These are phyloP conservation scores for Oreochromis mossambicus DNA, from an alignment of 2,797 vertebrate species.

Conservation along the genomic window DNA sequence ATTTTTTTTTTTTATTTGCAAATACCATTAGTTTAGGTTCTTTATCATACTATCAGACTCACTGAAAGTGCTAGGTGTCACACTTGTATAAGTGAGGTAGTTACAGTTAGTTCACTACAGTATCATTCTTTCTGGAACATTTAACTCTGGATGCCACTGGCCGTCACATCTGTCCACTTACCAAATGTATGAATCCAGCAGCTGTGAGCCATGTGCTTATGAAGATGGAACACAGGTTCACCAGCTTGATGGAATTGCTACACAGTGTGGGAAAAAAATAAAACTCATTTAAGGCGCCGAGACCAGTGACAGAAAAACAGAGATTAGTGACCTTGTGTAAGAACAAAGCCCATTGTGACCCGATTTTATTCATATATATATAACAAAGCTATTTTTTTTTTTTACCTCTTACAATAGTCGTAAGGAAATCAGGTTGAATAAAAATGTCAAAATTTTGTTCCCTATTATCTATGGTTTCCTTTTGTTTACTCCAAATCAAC, in stretches of 20 bases:
- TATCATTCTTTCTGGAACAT: background rate
- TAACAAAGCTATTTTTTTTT: background rate
- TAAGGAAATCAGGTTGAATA: background rate
- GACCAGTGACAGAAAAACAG: background rate
- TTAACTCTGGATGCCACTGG: background rate
- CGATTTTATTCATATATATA: background rate
- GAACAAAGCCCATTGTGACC: background rate
- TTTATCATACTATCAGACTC: background rate
- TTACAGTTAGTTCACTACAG: background rate
- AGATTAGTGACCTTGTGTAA: background rate
- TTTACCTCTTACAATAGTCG: background rate
- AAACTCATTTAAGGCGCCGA: background rate
- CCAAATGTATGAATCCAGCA: slow-evolving; percentile 99
- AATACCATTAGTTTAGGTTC: background rate
- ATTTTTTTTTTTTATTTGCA: background rate
- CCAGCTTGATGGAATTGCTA: slow-evolving; percentile 85
- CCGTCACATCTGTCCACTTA: slow-evolving; percentile 71
- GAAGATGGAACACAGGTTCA: slow-evolving; percentile 99
- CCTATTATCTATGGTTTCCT: background rate
- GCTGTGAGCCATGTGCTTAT: slow-evolving; percentile 99
- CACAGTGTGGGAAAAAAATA: slow-evolving; percentile 2
- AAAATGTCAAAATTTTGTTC: background rate
- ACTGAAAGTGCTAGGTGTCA: background rate
- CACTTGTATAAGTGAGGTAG: background rate
- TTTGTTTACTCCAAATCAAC: background rate